Evolutionary conservation across 2,113 vertebrate species (phyloP), one percentile per base, ranked within the genome.

Genomic region (Thalassoma bifasciatum): DNA sequence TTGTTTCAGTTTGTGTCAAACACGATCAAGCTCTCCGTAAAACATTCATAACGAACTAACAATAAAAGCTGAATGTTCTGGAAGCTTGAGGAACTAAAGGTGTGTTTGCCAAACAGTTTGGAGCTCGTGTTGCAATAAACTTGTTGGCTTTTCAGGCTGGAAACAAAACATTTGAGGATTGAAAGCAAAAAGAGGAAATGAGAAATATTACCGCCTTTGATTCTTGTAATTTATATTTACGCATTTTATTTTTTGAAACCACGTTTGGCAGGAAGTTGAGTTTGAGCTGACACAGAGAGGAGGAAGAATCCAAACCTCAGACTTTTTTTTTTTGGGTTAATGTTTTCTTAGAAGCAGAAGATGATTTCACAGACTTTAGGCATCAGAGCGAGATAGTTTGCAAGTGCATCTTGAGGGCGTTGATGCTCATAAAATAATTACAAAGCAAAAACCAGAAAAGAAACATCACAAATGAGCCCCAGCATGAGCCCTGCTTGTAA

Each of bases 181-280:
- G 30, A 30, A 30, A 30, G 30, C 6, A 70, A 22, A 73, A 64
- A 46, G 54, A 2, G 54, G 69, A 65, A 69, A 19, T 0, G 22
- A 71, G 75, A 68, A 80, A 75, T 64, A 70, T 79, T 53, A 57
- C 16, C 60, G 58, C 61, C 11, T 8, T 64, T 22, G 47, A 51
- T 24, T 68, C 19, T 49, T 57, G 42, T 23, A 66, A 77, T 57
- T 71, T 10, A 77, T 36, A 47, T 75, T 52, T 14, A 53, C 62
- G 60, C n/a, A 57, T 77, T 62, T 22, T 1, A 47, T n/a, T 34
- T 82, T 79, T 78, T 42, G 63, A 59, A 17, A 38, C 56, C 38
- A 2, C 51, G 24, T 40, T 63, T 81, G 69, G 63, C 66, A 56
- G 56, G 0, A 0, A 42, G 49, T 37, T 65, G 44, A n/a, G 13